A percentile compares a stretch with the other conserved stretches of the same genome.
Conservation (phyloP, 92 coral and sea anemone genomes). For the Zoanthus sociatus region DNA sequence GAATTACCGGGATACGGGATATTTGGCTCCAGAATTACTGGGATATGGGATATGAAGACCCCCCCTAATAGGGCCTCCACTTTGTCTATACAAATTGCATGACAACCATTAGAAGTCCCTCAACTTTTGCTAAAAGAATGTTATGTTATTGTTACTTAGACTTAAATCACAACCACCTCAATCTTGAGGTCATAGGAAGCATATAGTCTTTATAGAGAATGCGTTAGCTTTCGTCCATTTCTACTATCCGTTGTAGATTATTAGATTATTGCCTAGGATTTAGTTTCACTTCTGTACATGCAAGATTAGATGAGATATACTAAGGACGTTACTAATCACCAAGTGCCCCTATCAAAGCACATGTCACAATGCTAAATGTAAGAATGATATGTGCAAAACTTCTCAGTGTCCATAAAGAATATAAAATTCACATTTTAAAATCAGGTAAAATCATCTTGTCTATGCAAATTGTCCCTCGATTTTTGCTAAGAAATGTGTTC, state of each 20-base stretch:
- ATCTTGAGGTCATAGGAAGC: constrained; percentile 6
- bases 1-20: too few relatives aligned
- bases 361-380: constrained; percentile 28
- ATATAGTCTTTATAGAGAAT: background rate
- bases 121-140: constrained; percentile 50
- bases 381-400: constrained; percentile 46
- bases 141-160: constrained; percentile 35
- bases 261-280: background rate
- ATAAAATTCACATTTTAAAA: constrained; percentile 38
- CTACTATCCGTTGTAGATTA: background rate
- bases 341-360: constrained; percentile 1
- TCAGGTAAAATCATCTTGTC: constrained; percentile 54
- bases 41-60: too few relatives aligned
- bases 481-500: constrained; percentile 43
- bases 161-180: too few relatives aligned
- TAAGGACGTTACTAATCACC: constrained; percentile 50
- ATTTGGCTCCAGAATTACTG: too few relatives aligned
- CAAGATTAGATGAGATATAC: constrained; percentile 13
- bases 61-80: too few relatives aligned
- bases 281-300: constrained; percentile 6
- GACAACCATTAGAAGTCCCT: constrained; percentile 46
- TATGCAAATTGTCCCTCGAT: constrained; percentile 41
- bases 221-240: constrained; percentile 17
- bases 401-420: constrained; percentile 37
- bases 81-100: constrained; percentile 42